Conservation (phyloP, 1,140 invertebrate species). For the Druon quercuslanigerum region DNA sequence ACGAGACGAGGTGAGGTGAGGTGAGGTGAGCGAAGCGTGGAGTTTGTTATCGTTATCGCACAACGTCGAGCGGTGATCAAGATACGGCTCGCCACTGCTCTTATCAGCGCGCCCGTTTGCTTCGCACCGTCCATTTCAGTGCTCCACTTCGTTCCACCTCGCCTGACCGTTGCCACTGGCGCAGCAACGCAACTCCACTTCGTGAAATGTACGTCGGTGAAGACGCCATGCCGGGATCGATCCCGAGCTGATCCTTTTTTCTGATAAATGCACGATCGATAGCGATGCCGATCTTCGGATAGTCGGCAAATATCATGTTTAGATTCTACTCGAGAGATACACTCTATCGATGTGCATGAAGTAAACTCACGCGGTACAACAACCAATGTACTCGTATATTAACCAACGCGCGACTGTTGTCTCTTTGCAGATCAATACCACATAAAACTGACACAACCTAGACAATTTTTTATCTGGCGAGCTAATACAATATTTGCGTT, state of each 20-base stretch:
- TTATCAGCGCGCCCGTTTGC: slow-evolving; percentile 64
- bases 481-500: too few species aligned
- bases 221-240: slow-evolving; percentile 12
- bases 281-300: slow-evolving; percentile 20
- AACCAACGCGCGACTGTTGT: neutral
- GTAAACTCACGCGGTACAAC: slow-evolving; percentile 13
- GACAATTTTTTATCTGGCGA: neutral
- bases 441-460: neutral
- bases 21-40: slow-evolving; percentile 48
- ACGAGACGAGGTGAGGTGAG: slow-evolving; percentile 31
- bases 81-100: slow-evolving; percentile 73
- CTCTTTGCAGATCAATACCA: neutral
- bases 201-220: slow-evolving; percentile 41
- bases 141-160: slow-evolving; percentile 62
- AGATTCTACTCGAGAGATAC: slow-evolving; percentile 13
- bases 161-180: slow-evolving; percentile 55
- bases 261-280: slow-evolving; percentile 20
- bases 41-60: slow-evolving; percentile 76
- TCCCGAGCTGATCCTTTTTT: slow-evolving; percentile 10
- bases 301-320: slow-evolving; percentile 29
- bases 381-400: neutral
- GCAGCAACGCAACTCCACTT: slow-evolving; percentile 58
- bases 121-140: slow-evolving; percentile 63
- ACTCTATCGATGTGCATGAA: slow-evolving; percentile 15
- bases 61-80: slow-evolving; percentile 73